phyloP scores from a whole-genome alignment of 2,797 vertebrate species.

The Cynodonichthys magdalenae region DNA sequence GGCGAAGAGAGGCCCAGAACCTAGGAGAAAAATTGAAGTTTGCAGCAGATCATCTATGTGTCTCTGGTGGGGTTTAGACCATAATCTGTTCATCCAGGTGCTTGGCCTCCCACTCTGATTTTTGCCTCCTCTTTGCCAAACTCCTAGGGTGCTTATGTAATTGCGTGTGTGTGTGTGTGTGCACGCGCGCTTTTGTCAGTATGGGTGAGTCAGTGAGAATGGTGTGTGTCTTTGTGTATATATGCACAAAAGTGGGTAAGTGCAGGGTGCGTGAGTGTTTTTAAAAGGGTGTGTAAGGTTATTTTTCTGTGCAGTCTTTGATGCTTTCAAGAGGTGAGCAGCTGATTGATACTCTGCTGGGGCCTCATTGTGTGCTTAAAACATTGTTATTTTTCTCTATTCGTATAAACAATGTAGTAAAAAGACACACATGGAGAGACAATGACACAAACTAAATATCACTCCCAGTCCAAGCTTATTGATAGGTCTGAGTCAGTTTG shows the following conservation, averaged over 20 bases:
- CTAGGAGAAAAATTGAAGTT: constrained; percentile 69
- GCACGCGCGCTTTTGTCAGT: constrained; percentile 29
- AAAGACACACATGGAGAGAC: constrained; percentile 45
- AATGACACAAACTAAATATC: constrained; percentile 59
- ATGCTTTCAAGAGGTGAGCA: constrained; percentile 61
- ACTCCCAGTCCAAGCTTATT: constrained; percentile 68
- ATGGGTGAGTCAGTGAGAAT: constrained; percentile 60
- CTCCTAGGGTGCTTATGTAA: constrained; percentile 76
- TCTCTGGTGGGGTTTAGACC: constrained; percentile 73
- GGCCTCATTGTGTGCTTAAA: constrained; percentile 42
- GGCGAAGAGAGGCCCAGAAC: constrained; percentile 49
- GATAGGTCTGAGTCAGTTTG: constrained; percentile 54
- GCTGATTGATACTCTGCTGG: constrained; percentile 64
- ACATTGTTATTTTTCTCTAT: constrained; percentile 45
- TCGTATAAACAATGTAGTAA: constrained; percentile 44
- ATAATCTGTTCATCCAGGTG: constrained; percentile 79
- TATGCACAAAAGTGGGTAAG: constrained; percentile 68
- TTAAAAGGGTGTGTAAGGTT: constrained; percentile 68
- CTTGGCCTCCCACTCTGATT: constrained; percentile 75
- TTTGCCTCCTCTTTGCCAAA: constrained; percentile 71
- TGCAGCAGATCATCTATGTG: constrained; percentile 67
- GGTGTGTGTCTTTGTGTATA: constrained; percentile 62
- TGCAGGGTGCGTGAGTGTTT: constrained; percentile 69
- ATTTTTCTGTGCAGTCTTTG: constrained; percentile 59
- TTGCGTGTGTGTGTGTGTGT: constrained; percentile 48